Conservation (phyloP, 2,797 vertebrate genomes). For the Nannoperca australis region DNA sequence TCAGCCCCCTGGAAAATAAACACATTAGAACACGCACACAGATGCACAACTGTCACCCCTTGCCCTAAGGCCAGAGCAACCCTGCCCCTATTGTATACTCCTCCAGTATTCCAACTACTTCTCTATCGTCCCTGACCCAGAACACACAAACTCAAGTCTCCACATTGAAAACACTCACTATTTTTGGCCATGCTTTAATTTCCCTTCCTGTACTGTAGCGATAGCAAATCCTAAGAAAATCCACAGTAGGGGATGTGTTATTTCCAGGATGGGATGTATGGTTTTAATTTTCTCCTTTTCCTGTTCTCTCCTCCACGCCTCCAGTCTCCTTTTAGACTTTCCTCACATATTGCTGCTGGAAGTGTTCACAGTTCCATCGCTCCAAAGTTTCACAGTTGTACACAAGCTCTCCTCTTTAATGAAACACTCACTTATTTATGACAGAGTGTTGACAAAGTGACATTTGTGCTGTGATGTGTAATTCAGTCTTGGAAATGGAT, state of each 20-base stretch:
- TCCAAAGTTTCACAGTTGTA: conserved; percentile 19
- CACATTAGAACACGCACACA: conserved; percentile 60
- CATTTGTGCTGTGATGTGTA: conserved; percentile 10
- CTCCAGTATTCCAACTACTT: conserved; percentile 30
- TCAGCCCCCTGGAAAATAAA: conserved; percentile 66
- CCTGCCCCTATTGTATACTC: conserved; percentile 7
- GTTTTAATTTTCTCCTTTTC: conserved; percentile 76
- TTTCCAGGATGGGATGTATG: conserved; percentile 72
- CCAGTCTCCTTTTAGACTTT: conserved; percentile 26
- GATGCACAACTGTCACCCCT: conserved; percentile 34
- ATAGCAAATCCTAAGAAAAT: conserved; percentile 67
- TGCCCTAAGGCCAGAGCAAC: conserved; percentile 27
- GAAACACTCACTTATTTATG: conserved; percentile 30
- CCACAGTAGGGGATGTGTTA: conserved; percentile 58
- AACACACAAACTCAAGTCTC: conserved; percentile 50
- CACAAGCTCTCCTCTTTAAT: conserved; percentile 30
- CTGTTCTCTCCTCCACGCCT: conserved; percentile 43
- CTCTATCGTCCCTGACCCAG: conserved; percentile 28
- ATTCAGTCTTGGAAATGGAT: neutral
- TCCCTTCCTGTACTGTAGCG: conserved; percentile 45
- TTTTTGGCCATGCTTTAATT: conserved; percentile 72
- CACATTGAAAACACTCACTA: conserved; percentile 50
- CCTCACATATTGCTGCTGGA: conserved; percentile 40
- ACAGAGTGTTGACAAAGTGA: conserved; percentile 28
- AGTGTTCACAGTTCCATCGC: conserved; percentile 1